Conservation (phyloP, 1,140 invertebrate genomes). For the Aphelenchoides fujianensis region DNA sequence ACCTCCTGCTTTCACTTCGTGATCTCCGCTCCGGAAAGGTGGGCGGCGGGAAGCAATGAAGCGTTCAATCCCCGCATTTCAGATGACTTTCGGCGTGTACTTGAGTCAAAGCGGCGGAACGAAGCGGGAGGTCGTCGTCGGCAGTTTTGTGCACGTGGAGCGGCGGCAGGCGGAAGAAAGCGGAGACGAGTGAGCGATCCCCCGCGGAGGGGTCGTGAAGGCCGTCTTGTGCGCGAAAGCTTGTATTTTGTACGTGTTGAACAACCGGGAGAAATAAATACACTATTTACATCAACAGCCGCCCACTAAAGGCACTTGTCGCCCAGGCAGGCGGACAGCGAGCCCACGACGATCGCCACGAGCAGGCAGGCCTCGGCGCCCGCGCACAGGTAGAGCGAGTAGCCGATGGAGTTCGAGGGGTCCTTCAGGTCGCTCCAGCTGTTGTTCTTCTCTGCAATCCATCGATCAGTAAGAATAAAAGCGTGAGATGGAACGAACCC, state of each 20-base stretch:
- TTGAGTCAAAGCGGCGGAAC: constrained; percentile 22
- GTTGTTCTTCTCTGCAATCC: constrained; percentile 23
- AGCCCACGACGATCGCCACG: constrained; percentile 33
- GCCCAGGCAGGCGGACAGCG: constrained; percentile 38
- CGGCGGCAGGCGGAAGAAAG: neutral
- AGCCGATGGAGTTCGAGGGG: constrained; percentile 32
- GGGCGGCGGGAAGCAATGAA: neutral
- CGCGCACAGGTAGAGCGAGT: constrained; percentile 41
- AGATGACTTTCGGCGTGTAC: constrained; percentile 49
- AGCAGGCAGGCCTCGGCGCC: constrained; percentile 35
- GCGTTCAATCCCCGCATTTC: constrained; percentile 20
- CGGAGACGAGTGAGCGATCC: too few relatives aligned
- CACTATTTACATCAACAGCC: neutral
- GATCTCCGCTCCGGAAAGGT: constrained; percentile 61
- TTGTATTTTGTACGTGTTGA: neutral
- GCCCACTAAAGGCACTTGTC: constrained; percentile 39
- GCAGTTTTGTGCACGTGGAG: constrained; percentile 2
- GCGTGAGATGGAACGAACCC: constrained; percentile 16
- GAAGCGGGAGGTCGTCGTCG: neutral
- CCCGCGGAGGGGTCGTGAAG: too few relatives aligned
- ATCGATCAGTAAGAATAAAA: constrained; percentile 12
- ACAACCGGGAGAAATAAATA: neutral
- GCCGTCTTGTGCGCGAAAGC: neutral
- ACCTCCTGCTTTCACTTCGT: constrained; percentile 76
- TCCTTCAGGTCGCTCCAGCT: constrained; percentile 30